phyloP scores from a whole-genome alignment of 2,113 vertebrate genomes.

The Benitochromis conjunctus region DNA sequence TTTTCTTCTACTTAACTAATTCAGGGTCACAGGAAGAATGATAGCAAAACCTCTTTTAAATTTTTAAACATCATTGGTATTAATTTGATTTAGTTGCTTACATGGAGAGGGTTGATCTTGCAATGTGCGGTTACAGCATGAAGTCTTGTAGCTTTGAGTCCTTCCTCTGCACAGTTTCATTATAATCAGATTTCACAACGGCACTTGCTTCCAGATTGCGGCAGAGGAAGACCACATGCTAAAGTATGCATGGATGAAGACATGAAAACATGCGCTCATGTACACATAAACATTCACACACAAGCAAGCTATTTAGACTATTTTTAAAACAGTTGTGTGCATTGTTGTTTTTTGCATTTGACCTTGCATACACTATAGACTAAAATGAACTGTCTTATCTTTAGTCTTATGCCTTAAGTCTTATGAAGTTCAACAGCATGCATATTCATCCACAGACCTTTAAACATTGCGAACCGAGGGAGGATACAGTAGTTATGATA shows the following conservation, averaged over 20 bases:
- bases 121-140: background rate
- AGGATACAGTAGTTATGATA: background rate
- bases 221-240: background rate
- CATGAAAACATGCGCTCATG: background rate
- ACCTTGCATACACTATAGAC: background rate
- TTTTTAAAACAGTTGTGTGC: background rate
- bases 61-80: background rate
- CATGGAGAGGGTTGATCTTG: background rate
- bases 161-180: background rate
- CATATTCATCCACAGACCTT: conserved; percentile 49
- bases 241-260: conserved; percentile 28
- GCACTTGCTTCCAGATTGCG: background rate
- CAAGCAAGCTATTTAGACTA: background rate
- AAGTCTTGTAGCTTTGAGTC: background rate
- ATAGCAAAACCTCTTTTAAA: background rate
- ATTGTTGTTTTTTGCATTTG: background rate
- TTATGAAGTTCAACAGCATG: conserved; percentile 2
- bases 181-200: background rate
- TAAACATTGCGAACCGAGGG: background rate
- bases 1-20: background rate
- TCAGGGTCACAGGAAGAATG: background rate
- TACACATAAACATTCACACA: background rate
- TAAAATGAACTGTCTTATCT: background rate
- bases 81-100: background rate
- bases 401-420: background rate